A percentile compares a stretch with the other conserved stretches of the same genome.
Conservation (phyloP, 2,113 vertebrate species). For the Thunnus maccoyii region DNA sequence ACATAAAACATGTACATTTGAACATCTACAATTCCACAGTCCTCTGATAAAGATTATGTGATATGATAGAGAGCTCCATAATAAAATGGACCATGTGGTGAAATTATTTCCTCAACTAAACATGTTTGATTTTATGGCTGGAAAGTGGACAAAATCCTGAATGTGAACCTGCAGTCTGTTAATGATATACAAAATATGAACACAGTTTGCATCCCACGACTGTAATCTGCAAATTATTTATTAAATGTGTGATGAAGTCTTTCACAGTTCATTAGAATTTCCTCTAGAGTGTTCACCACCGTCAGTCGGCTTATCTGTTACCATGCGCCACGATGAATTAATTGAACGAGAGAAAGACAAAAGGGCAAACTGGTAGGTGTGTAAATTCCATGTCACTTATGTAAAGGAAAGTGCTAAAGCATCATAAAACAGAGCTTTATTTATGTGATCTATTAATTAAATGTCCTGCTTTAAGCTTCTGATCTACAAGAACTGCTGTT, state of each 20-base stretch:
- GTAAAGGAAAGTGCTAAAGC: not conserved
- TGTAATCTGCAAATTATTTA: constrained; percentile 37
- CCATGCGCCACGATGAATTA: constrained; percentile 23
- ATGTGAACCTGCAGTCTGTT: constrained; percentile 1
- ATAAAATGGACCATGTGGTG: not conserved
- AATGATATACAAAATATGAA: constrained; percentile 18
- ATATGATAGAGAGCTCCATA: not conserved
- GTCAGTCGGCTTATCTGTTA: constrained; percentile 30
- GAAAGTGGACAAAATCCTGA: constrained; percentile 1
- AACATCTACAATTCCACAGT: not conserved
- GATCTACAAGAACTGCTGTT: not conserved
- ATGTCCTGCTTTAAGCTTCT: constrained; percentile 8
- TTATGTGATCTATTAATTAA: not conserved
- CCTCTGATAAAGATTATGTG: not conserved
- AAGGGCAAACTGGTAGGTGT: constrained; percentile 14
- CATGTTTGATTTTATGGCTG: not conserved
- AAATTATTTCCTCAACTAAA: constrained; percentile 6
- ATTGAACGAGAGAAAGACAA: constrained; percentile 29
- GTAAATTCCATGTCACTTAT: not conserved
- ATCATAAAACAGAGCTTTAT: not conserved
- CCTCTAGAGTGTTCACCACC: constrained; percentile 2
- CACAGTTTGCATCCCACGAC: constrained; percentile 24
- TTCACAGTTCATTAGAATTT: constrained; percentile 33
- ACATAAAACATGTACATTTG: not conserved
- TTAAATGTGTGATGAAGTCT: constrained; percentile 41